phyloP scores from a whole-genome alignment of 2,113 vertebrate species.

The Willisornis vidua region DNA sequence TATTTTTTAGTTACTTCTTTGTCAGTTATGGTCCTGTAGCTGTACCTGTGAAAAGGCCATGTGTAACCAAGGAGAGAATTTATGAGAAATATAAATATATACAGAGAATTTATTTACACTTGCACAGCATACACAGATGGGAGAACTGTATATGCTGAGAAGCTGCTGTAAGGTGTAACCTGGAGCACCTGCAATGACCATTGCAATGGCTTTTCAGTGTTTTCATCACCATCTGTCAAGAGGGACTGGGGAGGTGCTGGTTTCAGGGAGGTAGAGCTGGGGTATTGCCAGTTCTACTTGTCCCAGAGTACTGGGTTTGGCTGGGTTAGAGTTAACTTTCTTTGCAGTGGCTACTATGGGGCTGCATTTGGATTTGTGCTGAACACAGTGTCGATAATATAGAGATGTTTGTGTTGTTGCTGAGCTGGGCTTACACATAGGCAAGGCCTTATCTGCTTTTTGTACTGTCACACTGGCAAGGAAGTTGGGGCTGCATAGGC shows the following conservation, averaged over 20 bases:
- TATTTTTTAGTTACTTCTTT: background rate
- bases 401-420: background rate
- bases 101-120: background rate
- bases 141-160: background rate
- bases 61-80: background rate
- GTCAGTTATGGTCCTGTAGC: background rate
- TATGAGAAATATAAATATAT: background rate
- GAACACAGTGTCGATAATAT: background rate
- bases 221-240: background rate
- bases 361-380: background rate
- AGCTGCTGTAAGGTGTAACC: background rate
- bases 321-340: background rate
- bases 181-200: background rate
- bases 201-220: background rate
- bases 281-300: background rate
- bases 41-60: background rate
- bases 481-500: background rate
- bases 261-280: background rate
- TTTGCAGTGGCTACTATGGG: background rate
- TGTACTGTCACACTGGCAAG: background rate
- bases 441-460: background rate
- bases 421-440: background rate
- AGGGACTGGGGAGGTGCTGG: background rate
- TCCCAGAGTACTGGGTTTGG: background rate
- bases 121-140: accelerated